phyloP scores from a whole-genome alignment of 2,113 vertebrate genomes.

The Python bivittatus region DNA sequence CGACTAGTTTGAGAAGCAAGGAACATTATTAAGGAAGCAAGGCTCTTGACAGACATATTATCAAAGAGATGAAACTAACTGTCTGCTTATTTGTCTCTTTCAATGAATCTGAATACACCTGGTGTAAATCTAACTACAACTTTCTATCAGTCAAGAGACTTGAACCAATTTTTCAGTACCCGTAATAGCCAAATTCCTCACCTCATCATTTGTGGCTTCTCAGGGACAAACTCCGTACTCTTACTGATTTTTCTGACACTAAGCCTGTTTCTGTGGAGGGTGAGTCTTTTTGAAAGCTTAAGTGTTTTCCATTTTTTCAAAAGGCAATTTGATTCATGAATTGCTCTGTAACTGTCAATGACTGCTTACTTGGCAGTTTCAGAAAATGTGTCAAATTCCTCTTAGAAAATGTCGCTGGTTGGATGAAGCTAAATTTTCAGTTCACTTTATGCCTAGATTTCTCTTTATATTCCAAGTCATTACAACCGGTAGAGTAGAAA shows the following conservation, averaged over 20 bases:
- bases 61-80: background rate
- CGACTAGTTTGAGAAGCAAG: background rate
- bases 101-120: background rate
- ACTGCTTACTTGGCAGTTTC: background rate
- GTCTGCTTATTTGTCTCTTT: background rate
- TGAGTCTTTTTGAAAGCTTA: background rate
- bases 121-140: background rate
- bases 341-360: background rate
- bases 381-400: background rate
- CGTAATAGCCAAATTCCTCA: background rate
- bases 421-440: background rate
- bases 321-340: background rate
- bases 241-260: background rate
- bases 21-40: background rate
- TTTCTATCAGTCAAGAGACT: background rate
- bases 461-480: background rate
- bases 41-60: background rate
- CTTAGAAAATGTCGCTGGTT: background rate
- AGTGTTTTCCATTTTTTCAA: background rate
- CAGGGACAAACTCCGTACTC: background rate
- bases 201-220: background rate
- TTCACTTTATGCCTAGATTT: background rate
- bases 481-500: background rate
- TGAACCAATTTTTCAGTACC: background rate
- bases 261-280: background rate